A percentile compares a stretch with the other conserved stretches of the same genome.
phyloP scores from a whole-genome alignment of 92 coral and sea anemone genomes.

The Parazoanthus atlanticus region DNA sequence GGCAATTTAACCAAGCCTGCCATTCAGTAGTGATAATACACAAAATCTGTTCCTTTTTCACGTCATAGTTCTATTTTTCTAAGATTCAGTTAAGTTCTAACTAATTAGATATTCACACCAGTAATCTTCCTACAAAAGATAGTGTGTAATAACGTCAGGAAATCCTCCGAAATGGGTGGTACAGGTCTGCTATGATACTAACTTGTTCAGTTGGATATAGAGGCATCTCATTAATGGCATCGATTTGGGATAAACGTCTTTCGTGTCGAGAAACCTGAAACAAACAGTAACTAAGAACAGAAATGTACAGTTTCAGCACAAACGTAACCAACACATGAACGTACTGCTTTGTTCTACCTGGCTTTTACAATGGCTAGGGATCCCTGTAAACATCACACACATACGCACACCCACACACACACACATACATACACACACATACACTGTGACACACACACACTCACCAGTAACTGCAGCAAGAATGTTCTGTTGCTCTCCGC shows the following conservation, averaged over 20 bases:
- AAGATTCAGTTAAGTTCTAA: neutral
- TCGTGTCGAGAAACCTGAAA: slow-evolving; percentile 96
- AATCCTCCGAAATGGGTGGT: neutral
- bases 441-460: neutral
- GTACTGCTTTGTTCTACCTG: too few relatives aligned
- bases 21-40: too few relatives aligned
- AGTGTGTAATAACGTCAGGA: neutral
- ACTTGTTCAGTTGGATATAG: slow-evolving; percentile 99
- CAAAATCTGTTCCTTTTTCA: neutral
- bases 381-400: neutral
- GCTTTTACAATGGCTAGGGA: neutral
- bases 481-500: slow-evolving; percentile 79
- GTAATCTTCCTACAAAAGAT: neutral
- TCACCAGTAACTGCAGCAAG: slow-evolving; percentile 88
- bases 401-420: neutral
- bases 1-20: too few relatives aligned
- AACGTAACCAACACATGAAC: neutral
- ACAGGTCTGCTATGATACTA: neutral
- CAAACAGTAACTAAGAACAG: neutral
- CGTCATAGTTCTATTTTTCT: neutral
- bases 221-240: slow-evolving; percentile 98
- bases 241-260: slow-evolving; percentile 92
- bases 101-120: neutral
- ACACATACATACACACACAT: slow-evolving; percentile 19
- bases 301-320: neutral